Conservation (phyloP, 2,888 invertebrate genomes). For the Hypsopygia costalis region DNA sequence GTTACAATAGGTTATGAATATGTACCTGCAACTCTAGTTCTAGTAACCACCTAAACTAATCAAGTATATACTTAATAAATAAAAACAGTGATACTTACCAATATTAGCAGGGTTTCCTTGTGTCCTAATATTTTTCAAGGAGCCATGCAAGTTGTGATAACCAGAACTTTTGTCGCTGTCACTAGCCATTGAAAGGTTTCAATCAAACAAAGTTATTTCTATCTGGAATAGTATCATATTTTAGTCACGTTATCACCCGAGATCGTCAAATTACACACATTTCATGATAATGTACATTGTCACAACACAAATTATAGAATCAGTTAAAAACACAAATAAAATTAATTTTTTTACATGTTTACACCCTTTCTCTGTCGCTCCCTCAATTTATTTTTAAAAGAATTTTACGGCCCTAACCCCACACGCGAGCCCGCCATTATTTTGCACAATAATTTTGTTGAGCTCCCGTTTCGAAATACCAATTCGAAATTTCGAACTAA, state of each 20-base stretch:
- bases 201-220: slow-evolving; percentile 17
- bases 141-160: slow-evolving; percentile 70
- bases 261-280: too few relatives aligned
- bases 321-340: slow-evolving; percentile 30
- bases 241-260: slow-evolving; percentile 14
- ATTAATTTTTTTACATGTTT: slow-evolving; percentile 45
- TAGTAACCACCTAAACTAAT: slow-evolving; percentile 2
- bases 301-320: neutral
- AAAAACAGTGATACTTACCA: slow-evolving; percentile 41
- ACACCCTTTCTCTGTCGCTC: too few relatives aligned
- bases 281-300: neutral
- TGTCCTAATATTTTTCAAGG: slow-evolving; percentile 60
- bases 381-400: too few relatives aligned
- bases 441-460: too few relatives aligned
- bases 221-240: slow-evolving; percentile 23
- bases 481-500: too few relatives aligned
- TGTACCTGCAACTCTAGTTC: too few relatives aligned
- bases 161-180: slow-evolving; percentile 74
- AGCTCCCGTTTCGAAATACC: too few relatives aligned
- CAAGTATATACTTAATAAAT: neutral
- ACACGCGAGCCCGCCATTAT: too few relatives aligned
- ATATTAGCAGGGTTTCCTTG: slow-evolving; percentile 49
- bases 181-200: slow-evolving; percentile 74
- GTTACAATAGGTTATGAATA: slow-evolving; percentile 11
- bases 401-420: too few relatives aligned